Conservation (phyloP, 2,888 invertebrate genomes). For the Tipula unca region DNA sequence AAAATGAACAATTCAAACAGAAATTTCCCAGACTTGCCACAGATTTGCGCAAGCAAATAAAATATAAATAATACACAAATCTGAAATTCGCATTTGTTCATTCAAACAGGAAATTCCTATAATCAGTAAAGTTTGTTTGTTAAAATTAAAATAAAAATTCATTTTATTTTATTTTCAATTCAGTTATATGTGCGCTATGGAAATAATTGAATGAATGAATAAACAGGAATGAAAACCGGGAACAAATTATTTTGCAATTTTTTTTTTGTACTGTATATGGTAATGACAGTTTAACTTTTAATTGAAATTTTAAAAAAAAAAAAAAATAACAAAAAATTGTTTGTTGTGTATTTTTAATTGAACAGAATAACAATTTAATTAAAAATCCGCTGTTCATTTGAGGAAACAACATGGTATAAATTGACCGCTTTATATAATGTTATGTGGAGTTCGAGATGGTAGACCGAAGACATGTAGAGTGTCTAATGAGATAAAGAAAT, state of each 20-base stretch:
- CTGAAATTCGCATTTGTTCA: not conserved
- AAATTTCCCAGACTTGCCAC: not conserved
- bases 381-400: not conserved
- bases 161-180: not conserved
- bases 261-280: not conserved
- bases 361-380: not conserved
- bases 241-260: not conserved
- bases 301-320: no score
- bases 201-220: not conserved
- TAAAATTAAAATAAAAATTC: not conserved
- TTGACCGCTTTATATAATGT: not conserved
- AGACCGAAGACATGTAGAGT: no score
- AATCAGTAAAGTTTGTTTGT: constrained; percentile 14
- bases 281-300: not conserved
- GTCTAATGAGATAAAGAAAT: no score
- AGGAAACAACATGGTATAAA: not conserved
- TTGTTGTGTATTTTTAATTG: not conserved
- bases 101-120: not conserved
- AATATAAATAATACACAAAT: not conserved
- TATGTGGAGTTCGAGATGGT: not conserved
- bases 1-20: not conserved
- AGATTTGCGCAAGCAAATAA: not conserved
- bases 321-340: not conserved
- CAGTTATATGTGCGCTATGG: not conserved
- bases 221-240: not conserved